Evolutionary conservation across 2,113 vertebrate genomes (phyloP), one percentile per base, ranked within the genome.

Genomic region (Empidonax traillii): DNA sequence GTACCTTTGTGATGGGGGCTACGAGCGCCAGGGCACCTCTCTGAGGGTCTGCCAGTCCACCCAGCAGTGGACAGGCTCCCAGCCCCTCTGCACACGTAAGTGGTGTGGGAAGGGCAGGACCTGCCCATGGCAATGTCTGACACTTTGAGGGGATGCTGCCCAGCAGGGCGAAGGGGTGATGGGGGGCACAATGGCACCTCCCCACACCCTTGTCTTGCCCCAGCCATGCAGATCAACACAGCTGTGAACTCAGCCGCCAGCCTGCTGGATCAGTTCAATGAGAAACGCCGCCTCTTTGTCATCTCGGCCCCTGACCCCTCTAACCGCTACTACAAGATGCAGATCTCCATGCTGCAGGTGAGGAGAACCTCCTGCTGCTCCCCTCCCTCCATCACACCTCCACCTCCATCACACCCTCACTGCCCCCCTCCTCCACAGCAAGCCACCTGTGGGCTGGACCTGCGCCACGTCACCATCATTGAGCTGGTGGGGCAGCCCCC

Each of bases 331-430:
- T 99, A 99, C 97, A 99, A 98, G 90, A 97, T 99, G 96, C 99
- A 99, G 97, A 98, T 98, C 85, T 89, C 98, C 76, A 99, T 99
- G 98, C 96, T 99, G 85, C 99, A 99, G 98, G 99, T 99, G 90
- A 96, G 97, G 66, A 68, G 11, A 28, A 15, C 24, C 22, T 13
- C 55, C 12, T 1, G 2, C 77, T 25, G 7, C 3, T 37, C 41
- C 41, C 15, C 4, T 21, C 25, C 55, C 23, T 58, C 35, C 35
- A 35, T 35, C 35, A 35, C 35, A 6, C 9, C 27, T 10, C 18
- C 24, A 4, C 22, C 19, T 2, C 21, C 41, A 7, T 37, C 53
- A 28, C 4, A 9, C 2, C 31, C 46, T 85, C 41, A 84, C 18
- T 5, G 1, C 4, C 7, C 6, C 15, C 6, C 16, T 1, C 21